These are phyloP conservation scores for Physella acuta DNA, from an alignment of 1,140 invertebrate species.

Conservation along the genomic window DNA sequence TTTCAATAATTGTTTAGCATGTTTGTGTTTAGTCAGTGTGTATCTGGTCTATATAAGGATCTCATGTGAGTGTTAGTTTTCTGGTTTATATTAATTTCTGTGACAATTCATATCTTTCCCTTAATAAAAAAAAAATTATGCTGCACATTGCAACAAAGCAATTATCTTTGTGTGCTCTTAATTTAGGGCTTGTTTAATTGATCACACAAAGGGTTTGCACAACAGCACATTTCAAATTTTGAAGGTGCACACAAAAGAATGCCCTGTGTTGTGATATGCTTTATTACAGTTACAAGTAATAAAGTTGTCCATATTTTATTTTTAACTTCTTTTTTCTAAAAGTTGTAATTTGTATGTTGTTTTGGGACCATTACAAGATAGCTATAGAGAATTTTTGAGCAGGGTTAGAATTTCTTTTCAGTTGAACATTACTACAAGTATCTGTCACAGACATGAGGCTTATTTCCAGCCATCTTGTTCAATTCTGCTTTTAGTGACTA, in stretches of 20 bases:
- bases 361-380: slow-evolving; percentile 28
- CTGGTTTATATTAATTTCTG: neutral
- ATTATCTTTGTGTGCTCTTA: neutral
- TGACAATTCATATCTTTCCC: neutral
- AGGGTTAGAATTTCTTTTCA: neutral
- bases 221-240: neutral
- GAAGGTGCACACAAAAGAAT: neutral
- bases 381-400: slow-evolving; percentile 16
- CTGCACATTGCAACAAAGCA: neutral
- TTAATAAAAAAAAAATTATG: neutral
- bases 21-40: neutral
- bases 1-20: neutral
- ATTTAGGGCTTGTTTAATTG: neutral
- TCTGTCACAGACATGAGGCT: neutral
- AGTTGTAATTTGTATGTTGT: slow-evolving; percentile 18
- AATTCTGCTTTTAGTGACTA: neutral
- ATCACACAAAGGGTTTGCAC: neutral
- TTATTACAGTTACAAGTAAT: too few relatives aligned
- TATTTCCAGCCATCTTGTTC: neutral
- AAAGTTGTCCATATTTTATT: too few relatives aligned
- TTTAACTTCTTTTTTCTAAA: too few relatives aligned
- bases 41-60: neutral
- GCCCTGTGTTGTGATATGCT: neutral
- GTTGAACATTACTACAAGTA: neutral
- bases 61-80: slow-evolving; percentile 3